Percentiles rank a stretch among this genome's conserved stretches.
Conservation (phyloP, 2,113 vertebrate genomes). For the Cyanoderma ruficeps region DNA sequence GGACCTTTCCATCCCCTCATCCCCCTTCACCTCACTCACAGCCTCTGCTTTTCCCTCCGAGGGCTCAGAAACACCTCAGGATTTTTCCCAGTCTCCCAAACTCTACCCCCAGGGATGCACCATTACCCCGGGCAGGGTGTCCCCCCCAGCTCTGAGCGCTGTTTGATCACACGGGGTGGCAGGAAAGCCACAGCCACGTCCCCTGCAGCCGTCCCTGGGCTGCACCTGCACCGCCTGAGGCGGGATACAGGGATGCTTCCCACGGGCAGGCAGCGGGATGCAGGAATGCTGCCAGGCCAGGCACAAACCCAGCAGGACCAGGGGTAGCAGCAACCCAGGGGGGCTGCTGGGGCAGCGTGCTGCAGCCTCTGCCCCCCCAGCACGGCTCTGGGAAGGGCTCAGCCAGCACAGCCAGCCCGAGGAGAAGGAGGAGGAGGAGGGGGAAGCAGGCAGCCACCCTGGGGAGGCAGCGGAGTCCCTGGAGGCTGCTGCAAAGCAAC, state of each 20-base stretch:
- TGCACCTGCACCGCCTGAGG: neutral
- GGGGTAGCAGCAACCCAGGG: too few relatives aligned
- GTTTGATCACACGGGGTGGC: neutral
- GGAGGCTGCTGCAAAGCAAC: neutral
- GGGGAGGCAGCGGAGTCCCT: neutral
- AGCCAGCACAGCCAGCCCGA: neutral
- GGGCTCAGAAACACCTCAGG: neutral
- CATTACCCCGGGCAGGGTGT: neutral
- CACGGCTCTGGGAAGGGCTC: neutral
- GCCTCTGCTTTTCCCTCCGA: neutral
- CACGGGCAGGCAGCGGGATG: too few relatives aligned
- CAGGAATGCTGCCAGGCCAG: neutral
- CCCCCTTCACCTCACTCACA: neutral
- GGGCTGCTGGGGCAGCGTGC: neutral
- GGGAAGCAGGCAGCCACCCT: neutral
- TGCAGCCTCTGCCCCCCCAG: neutral
- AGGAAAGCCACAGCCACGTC: neutral
- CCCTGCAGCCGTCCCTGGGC: neutral
- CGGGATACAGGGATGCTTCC: neutral
- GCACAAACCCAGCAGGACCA: neutral
- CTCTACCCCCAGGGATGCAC: neutral
- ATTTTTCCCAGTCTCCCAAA: neutral
- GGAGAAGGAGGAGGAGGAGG: neutral
- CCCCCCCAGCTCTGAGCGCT: accelerated
- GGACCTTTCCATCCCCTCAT: neutral